These are phyloP conservation scores for Merodon equestris DNA, from an alignment of 2,888 invertebrate species.

Conservation along the genomic window DNA sequence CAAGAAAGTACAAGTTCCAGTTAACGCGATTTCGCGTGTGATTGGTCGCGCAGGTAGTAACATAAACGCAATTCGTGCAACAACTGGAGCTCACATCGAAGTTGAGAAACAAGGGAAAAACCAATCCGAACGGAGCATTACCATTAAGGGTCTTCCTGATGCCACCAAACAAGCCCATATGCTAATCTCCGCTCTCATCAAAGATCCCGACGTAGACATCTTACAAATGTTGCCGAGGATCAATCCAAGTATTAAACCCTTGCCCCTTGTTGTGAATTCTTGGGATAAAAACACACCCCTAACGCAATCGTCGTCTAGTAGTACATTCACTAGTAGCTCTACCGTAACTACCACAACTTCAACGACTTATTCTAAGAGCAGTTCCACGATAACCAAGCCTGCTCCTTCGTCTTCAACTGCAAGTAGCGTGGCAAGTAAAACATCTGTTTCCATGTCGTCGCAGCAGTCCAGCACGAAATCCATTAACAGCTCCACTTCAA, in stretches of 20 bases:
- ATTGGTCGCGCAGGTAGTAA: constrained; percentile 98
- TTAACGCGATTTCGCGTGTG: constrained; percentile 96
- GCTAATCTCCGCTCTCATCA: constrained; percentile 94
- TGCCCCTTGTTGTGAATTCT: constrained; percentile 73
- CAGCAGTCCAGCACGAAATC: constrained; percentile 39
- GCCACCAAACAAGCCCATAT: constrained; percentile 95
- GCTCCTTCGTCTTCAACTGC: constrained; percentile 64
- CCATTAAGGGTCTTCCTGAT: constrained; percentile 95
- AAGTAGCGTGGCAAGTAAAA: constrained; percentile 34
- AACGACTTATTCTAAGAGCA: constrained; percentile 70
- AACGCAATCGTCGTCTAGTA: constrained; percentile 63
- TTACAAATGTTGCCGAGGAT: constrained; percentile 87
- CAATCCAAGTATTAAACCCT: constrained; percentile 76
- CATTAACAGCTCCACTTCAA: constrained; percentile 25
- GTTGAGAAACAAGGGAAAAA: constrained; percentile 98
- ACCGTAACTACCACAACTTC: constrained; percentile 73
- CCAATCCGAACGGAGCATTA: constrained; percentile 95
- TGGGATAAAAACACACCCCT: constrained; percentile 77
- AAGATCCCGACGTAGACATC: constrained; percentile 96
- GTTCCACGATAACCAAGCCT: constrained; percentile 73
- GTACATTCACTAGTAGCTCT: constrained; percentile 62
- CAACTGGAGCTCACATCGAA: constrained; percentile 98
- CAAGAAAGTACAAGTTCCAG: constrained; percentile 96
- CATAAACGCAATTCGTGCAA: constrained; percentile 97
- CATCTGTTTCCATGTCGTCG: constrained; percentile 27